These are phyloP conservation scores for Folsomia manolachei DNA, from an alignment of 2,888 invertebrate genomes.

Conservation along the genomic window DNA sequence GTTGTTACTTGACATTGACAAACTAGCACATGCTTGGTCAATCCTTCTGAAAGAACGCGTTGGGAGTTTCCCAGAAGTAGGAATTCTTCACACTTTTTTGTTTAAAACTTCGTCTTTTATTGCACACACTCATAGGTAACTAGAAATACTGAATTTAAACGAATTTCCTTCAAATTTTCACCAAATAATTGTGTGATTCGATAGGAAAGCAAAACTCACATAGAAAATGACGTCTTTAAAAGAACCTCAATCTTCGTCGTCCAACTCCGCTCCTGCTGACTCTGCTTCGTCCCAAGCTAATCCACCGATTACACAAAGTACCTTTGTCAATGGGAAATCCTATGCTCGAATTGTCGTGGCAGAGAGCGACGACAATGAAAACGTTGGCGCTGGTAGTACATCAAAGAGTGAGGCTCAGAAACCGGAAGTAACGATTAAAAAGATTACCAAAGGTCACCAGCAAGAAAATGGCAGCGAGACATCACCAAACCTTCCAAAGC, in stretches of 20 bases:
- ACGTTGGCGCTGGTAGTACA: neutral
- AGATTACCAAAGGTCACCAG: too few relatives aligned
- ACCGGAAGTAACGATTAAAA: neutral
- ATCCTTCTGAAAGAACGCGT: too few relatives aligned
- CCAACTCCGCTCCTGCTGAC: neutral
- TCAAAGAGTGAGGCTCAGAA: neutral
- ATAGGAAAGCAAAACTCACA: neutral
- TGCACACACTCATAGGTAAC: too few relatives aligned
- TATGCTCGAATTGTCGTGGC: slow-evolving; percentile 11
- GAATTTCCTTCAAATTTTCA: too few relatives aligned
- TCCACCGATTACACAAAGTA: neutral
- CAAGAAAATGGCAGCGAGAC: neutral
- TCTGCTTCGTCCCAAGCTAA: neutral
- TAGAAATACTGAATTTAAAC: too few relatives aligned
- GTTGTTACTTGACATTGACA: too few relatives aligned
- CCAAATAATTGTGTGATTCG: too few relatives aligned
- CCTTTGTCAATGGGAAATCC: slow-evolving; percentile 10
- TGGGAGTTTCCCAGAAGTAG: too few relatives aligned
- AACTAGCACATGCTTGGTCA: too few relatives aligned
- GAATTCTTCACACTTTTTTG: too few relatives aligned
- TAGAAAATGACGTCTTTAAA: neutral
- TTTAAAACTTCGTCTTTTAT: too few relatives aligned
- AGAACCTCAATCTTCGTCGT: neutral
- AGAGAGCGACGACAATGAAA: slow-evolving; percentile 15
- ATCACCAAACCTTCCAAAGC: neutral